A percentile compares a stretch with the other conserved stretches of the same genome.
Evolutionary conservation across 2,113 vertebrate genomes (phyloP).

Genomic region (Odocoileus hemionus): DNA sequence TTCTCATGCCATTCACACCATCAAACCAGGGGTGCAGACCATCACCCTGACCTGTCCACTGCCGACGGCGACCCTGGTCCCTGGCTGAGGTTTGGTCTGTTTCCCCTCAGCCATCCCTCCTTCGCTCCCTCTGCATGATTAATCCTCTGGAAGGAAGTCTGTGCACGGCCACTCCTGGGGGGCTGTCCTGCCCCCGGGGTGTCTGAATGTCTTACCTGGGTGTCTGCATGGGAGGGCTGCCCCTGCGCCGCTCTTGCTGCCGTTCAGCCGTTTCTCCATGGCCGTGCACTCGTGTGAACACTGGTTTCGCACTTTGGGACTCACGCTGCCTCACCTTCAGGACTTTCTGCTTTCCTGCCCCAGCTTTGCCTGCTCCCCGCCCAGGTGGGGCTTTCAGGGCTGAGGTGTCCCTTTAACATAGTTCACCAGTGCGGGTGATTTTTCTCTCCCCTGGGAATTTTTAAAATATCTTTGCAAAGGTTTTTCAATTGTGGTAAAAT

Average conservation of each 20-base stretch:
- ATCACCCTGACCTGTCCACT: neutral
- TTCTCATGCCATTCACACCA: fast-evolving
- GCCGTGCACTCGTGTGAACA: fast-evolving
- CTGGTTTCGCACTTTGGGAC: neutral
- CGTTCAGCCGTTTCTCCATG: fast-evolving
- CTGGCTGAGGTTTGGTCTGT: fast-evolving
- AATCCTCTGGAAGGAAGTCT: neutral
- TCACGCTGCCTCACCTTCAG: no score
- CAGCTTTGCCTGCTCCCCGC: neutral
- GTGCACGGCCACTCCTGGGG: neutral
- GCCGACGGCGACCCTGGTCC: neutral
- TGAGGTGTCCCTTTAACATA: neutral
- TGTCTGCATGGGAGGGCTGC: neutral
- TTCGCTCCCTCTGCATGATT: neutral
- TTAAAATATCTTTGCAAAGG: neutral
- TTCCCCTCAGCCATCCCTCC: neutral
- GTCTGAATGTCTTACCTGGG: neutral
- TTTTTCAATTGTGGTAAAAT: neutral
- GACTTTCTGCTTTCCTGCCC: neutral
- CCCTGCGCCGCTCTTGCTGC: neutral
- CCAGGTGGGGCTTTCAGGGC: neutral
- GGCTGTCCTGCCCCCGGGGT: neutral
- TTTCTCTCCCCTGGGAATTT: neutral
- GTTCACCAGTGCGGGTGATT: fast-evolving
- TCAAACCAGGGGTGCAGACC: neutral